Evolutionary conservation across 2,797 vertebrate species (phyloP), one percentile per base, ranked within the genome.

Genomic region (Epinephelus coioides): DNA sequence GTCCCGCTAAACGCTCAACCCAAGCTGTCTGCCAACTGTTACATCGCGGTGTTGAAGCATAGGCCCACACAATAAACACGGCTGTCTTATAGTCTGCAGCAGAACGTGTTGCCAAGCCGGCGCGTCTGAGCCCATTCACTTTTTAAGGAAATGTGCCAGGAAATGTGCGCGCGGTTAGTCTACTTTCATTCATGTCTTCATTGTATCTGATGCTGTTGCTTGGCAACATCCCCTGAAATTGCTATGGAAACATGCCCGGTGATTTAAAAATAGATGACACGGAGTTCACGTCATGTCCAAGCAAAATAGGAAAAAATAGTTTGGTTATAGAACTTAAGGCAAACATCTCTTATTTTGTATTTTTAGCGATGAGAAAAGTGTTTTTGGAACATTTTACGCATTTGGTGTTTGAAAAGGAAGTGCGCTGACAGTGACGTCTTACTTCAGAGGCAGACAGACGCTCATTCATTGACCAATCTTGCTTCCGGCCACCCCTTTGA

Each of bases 151-250:
- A 43, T 43, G 40, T 79, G 73, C 53, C 87, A 81, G 83, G 84
- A 90, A 86, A 90, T 84, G 86, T 83, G 93, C 85, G 83, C 85
- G 86, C 89, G 81, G 63, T 90, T 87, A 80, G 91, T 89, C 94
- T 89, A 93, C 89, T 92, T 95, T 96, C 94, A 95, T 96, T 96
- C 93, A 95, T 93, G 89, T 91, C 93, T 94, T 94, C 82, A 82
- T 92, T 95, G 95, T 94, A 94, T 95, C 86, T 86, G 90, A 96
- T 94, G 94, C 94, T 93, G 97, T 98, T 98, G 96, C 97, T 94
- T 97, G 97, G 97, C 97, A 98, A 96, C 96, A 95, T 97, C 96
- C 38, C 92, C 91, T 94, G 96, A 93, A 94, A 97, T 98, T 94
- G 94, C 97, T 96, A 98, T 98, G 97, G 97, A 97, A 98, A 98